Base-by-base conservation (phyloP, 2,797 vertebrate species). In the Betta splendens region DNA sequence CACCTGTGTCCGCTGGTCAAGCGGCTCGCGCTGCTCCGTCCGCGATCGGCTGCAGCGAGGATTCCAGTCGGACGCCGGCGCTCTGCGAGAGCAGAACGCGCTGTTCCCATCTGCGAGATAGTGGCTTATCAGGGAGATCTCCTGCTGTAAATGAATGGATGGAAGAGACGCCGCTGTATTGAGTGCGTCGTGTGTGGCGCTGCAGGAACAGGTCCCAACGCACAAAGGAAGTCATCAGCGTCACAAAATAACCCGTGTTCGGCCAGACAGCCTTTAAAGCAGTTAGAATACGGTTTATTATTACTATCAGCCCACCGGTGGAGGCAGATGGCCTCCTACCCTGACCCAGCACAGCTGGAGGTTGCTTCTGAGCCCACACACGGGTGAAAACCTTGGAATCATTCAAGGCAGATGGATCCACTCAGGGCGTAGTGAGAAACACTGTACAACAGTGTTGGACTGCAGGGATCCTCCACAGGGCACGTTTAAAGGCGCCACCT, bases 121-220 rank as follows among this genome's bases (percentile, higher is more conserved):
- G 79, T 68, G 71, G 80, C 69, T 82, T 87, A 86, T 87, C 83
- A 70, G 56, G 53, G 48, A 65, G 68, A 87, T 86, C 80, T 82
- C 64, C 5, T 46, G 73, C 79, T 82, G 76, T 63, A 65, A 77
- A 70, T 35, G 69, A 79, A 68, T 71, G 51, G 49, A 62, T 56
- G 35, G 63, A n/a, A 59, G 58, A 72, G 74, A 77, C 67, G 64
- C 29, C 5, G 22, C 51, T 47, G 66, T 57, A 52, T 54, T 61
- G 79, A 51, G 71, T 33, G 40, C 26, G n/a, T 15, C 1, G 38
- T 21, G 31, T 64, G 50, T 26, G 23, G 59, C 39, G 38, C 11
- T 49, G 64, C 11, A 38, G 22, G 65, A 67, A 44, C 40, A 54
- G 38, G 65, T 44, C 64, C 33, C 17, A 22, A 54, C 47, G 37